These are phyloP conservation scores for Malacoraja senta DNA, from an alignment of 2,797 vertebrate species.

Conservation along the genomic window DNA sequence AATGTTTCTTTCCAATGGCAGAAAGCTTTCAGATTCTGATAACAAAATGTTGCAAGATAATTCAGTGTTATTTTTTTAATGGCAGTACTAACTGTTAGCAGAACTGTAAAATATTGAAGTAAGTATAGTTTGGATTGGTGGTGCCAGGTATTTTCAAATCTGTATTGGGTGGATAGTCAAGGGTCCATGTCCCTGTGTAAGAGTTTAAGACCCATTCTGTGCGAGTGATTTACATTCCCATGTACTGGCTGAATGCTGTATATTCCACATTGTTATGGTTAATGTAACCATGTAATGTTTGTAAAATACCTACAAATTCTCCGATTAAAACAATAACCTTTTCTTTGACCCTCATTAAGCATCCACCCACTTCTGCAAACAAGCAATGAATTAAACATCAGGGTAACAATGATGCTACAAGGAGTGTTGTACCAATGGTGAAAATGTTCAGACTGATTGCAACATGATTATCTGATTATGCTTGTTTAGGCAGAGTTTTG, in stretches of 20 bases:
- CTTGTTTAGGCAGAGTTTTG: not conserved
- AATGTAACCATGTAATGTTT: not conserved
- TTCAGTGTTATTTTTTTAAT: too few relatives aligned
- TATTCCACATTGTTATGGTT: not conserved
- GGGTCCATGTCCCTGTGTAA: not conserved
- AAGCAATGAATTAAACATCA: conserved; percentile 25
- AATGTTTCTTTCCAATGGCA: not conserved
- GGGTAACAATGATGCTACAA: not conserved
- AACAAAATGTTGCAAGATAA: too few relatives aligned
- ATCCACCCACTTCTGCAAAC: not conserved
- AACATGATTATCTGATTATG: not conserved
- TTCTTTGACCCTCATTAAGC: conserved; percentile 3
- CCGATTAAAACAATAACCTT: not conserved
- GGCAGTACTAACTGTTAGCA: too few relatives aligned
- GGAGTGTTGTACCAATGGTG: not conserved
- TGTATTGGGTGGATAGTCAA: not conserved
- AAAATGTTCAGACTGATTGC: not conserved
- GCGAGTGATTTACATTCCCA: not conserved
- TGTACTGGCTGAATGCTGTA: not conserved
- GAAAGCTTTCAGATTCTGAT: not conserved
- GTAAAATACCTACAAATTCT: not conserved
- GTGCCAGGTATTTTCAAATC: not conserved
- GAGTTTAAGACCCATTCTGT: too few relatives aligned
- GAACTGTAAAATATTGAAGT: too few relatives aligned
- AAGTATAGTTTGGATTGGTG: not conserved